Conservation (phyloP, 2,888 invertebrate genomes). For the Anarsia innoxiella region DNA sequence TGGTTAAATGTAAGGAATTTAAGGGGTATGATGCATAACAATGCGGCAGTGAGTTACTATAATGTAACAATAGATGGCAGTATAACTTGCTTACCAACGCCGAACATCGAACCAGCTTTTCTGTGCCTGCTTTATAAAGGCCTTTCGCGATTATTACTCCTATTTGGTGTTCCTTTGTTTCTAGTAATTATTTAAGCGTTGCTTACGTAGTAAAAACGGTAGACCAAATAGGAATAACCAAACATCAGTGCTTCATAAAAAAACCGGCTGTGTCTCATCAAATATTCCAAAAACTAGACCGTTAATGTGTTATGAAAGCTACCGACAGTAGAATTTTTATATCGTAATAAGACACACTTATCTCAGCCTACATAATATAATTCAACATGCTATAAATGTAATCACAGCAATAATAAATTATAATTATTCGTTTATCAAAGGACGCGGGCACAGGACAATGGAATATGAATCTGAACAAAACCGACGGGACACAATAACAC, state of each 20-base stretch:
- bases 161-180: too few species aligned
- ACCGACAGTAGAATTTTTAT: conserved; percentile 40
- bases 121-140: too few species aligned
- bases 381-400: conserved; percentile 66
- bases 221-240: too few species aligned
- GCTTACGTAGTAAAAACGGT: too few species aligned
- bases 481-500: conserved; percentile 59
- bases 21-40: not conserved
- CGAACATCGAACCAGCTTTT: too few species aligned
- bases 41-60: conserved; percentile 5
- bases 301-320: conserved; percentile 27
- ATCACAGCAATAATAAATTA: conserved; percentile 71
- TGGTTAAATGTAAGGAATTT: too few species aligned
- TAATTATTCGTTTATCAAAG: conserved; percentile 49
- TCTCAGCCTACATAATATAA: conserved; percentile 49
- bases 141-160: too few species aligned
- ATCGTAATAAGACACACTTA: conserved; percentile 48
- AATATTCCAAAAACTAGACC: conserved; percentile 1
- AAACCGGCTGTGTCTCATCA: conserved; percentile 2
- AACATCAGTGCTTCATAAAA: conserved; percentile 1
- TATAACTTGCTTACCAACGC: too few species aligned
- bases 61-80: too few species aligned
- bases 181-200: too few species aligned
- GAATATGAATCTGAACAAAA: conserved; percentile 54
- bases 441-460: conserved; percentile 55